These are phyloP conservation scores for Coenobita brevimanus DNA, from an alignment of 1,140 invertebrate species.

Conservation along the genomic window DNA sequence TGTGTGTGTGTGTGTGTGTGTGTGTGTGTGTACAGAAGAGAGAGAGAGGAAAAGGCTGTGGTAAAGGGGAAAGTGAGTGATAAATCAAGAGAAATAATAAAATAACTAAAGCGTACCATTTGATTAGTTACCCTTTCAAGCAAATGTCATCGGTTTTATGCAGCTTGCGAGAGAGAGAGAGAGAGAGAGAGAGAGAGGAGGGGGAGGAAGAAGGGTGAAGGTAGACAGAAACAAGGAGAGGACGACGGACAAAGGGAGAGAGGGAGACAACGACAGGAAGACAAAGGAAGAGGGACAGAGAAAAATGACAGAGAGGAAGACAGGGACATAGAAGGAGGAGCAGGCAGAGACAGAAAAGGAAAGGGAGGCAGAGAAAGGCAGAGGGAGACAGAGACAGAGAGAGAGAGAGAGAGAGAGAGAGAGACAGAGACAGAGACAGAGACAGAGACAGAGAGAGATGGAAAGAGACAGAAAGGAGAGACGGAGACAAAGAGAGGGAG, in stretches of 20 bases:
- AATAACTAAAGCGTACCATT: too few relatives aligned
- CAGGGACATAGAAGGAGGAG: not conserved
- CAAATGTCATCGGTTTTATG: too few relatives aligned
- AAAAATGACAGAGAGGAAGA: not conserved
- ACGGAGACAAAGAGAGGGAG: not conserved
- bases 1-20: too few relatives aligned
- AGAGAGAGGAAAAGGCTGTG: not conserved
- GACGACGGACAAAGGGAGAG: too few relatives aligned
- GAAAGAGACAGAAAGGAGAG: not conserved
- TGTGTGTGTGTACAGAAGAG: too few relatives aligned
- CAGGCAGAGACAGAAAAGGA: too few relatives aligned
- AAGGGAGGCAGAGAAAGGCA: not conserved
- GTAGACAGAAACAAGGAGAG: too few relatives aligned
- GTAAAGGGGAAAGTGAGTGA: not conserved
- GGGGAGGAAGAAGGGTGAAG: too few relatives aligned
- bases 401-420: not conserved
- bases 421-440: not conserved
- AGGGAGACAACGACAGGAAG: not conserved
- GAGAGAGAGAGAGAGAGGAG: not conserved
- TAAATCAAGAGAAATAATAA: not conserved
- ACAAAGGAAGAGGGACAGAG: not conserved
- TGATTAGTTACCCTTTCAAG: too few relatives aligned
- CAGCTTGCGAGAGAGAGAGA: not conserved
- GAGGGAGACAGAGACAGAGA: too few relatives aligned
- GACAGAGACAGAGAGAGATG: not conserved